phyloP scores from a whole-genome alignment of 2,888 invertebrate species.

The Subacronicta megacephala region DNA sequence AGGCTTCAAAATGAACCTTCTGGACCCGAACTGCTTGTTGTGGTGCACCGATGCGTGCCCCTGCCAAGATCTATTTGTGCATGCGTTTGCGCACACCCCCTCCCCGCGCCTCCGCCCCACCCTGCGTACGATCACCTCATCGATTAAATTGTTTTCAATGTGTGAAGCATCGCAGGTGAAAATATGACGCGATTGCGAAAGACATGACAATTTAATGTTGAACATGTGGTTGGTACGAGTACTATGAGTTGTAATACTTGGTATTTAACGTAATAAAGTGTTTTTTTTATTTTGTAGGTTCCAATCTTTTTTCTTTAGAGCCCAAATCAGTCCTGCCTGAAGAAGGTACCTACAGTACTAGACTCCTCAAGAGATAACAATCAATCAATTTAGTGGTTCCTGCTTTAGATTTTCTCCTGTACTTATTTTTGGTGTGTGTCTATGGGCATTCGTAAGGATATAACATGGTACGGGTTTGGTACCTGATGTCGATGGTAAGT shows the following conservation, averaged over 20 bases:
- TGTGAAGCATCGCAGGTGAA: constrained; percentile 46
- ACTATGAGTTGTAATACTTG: background rate
- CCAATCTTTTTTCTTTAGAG: no score
- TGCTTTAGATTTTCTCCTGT: no score
- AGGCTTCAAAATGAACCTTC: constrained; percentile 15
- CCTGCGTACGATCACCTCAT: constrained; percentile 55
- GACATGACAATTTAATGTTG: constrained; percentile 2
- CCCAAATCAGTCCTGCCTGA: no score
- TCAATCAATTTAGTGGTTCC: no score
- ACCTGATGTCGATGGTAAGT: no score
- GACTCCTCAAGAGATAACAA: no score
- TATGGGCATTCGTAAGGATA: no score
- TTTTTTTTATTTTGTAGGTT: no score
- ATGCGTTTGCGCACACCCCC: constrained; percentile 45
- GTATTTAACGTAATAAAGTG: no score
- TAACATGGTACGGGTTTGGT: no score
- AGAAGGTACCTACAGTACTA: no score
- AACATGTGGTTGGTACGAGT: background rate
- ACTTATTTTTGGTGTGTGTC: no score
- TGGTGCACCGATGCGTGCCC: constrained; percentile 38
- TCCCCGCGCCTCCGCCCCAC: background rate
- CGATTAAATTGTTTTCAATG: constrained; percentile 54
- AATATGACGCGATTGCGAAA: constrained; percentile 17
- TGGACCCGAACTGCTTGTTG: background rate
- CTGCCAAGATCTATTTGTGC: constrained; percentile 73